phyloP scores from a whole-genome alignment of 2,797 vertebrate species.

The Myotis vivesi region DNA sequence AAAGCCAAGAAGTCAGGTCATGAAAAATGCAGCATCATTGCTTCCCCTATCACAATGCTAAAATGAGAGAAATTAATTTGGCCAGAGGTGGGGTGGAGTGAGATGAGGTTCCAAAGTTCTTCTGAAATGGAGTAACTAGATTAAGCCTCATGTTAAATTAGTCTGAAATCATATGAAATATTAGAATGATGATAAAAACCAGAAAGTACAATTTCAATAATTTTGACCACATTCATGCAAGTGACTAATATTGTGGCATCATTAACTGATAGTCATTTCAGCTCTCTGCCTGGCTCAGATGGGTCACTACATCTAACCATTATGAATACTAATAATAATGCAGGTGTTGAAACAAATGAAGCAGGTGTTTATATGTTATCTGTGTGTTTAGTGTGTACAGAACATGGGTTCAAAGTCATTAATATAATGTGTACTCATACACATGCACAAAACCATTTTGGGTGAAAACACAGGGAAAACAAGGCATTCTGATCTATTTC shows the following conservation, averaged over 20 bases:
- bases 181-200: background rate
- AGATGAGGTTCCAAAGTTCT: slow-evolving; percentile 11
- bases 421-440: slow-evolving; percentile 42
- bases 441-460: slow-evolving; percentile 57
- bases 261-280: slow-evolving; percentile 22
- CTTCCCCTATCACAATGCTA: slow-evolving; percentile 40
- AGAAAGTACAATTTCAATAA: slow-evolving; percentile 13
- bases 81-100: background rate
- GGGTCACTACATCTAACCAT: slow-evolving; percentile 1
- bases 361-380: slow-evolving; percentile 41
- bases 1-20: slow-evolving; percentile 59
- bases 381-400: slow-evolving; percentile 31
- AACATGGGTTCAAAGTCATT: slow-evolving; percentile 58
- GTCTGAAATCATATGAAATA: background rate
- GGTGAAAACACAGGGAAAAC: slow-evolving; percentile 30
- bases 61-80: slow-evolving; percentile 66
- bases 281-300: slow-evolving; percentile 50
- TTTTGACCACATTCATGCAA: slow-evolving; percentile 47
- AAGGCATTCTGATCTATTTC: slow-evolving; percentile 47
- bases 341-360: slow-evolving; percentile 23
- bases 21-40: slow-evolving; percentile 9
- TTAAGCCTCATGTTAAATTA: background rate
- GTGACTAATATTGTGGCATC: slow-evolving; percentile 48
- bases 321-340: background rate
- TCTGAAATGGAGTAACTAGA: slow-evolving; percentile 39